Conservation (phyloP, 2,888 invertebrate genomes). For the Sylvicola fuscatus region DNA sequence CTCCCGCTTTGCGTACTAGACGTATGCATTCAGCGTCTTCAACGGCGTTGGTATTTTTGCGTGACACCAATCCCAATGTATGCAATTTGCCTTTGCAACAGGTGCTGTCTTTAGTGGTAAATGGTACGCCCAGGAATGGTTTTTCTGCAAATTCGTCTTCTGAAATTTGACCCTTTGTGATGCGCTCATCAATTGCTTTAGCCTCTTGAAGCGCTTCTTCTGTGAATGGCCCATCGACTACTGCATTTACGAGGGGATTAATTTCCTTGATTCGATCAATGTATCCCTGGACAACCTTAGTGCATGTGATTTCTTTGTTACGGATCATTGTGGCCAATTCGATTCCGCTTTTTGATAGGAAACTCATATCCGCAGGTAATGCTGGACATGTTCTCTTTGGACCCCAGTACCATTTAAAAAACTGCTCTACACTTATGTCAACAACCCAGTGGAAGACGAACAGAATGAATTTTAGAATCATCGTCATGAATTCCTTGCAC, state of each 20-base stretch:
- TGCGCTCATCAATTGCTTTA: slow-evolving; percentile 41
- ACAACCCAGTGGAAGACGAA: neutral
- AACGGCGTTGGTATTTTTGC: slow-evolving; percentile 37
- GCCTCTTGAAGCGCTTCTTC: slow-evolving; percentile 63
- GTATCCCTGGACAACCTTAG: slow-evolving; percentile 48
- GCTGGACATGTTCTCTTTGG: slow-evolving; percentile 14
- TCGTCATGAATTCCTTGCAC: neutral
- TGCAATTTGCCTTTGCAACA: slow-evolving; percentile 50
- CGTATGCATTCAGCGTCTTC: slow-evolving; percentile 64
- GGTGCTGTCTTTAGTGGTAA: slow-evolving; percentile 81
- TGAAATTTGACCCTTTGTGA: slow-evolving; percentile 34
- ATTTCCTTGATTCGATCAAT: slow-evolving; percentile 54
- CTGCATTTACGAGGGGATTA: slow-evolving; percentile 58
- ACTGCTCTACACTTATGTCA: slow-evolving; percentile 10
- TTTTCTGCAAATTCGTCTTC: slow-evolving; percentile 42
- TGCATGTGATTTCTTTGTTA: slow-evolving; percentile 38
- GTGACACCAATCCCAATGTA: slow-evolving; percentile 41
- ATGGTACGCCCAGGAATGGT: slow-evolving; percentile 79
- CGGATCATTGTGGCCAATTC: slow-evolving; percentile 45
- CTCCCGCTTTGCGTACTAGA: slow-evolving; percentile 57
- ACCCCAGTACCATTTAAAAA: slow-evolving; percentile 18
- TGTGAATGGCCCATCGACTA: slow-evolving; percentile 61
- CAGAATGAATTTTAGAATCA: neutral
- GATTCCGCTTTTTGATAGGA: slow-evolving; percentile 40
- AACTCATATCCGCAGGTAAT: slow-evolving; percentile 12